Conservation (phyloP, 2,113 vertebrate species). For the Piaya cayana region DNA sequence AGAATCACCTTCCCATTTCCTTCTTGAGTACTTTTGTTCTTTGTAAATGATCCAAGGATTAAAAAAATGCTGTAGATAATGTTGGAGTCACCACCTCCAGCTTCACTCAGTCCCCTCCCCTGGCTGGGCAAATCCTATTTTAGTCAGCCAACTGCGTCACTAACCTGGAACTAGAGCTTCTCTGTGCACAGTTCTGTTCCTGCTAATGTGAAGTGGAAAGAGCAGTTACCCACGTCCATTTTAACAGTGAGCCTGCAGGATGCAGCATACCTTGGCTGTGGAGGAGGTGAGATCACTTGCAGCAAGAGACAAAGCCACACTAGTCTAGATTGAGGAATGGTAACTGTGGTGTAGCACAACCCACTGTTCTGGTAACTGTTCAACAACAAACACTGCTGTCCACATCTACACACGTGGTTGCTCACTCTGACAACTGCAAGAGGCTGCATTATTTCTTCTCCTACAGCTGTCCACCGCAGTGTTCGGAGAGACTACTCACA, state of each 20-base stretch:
- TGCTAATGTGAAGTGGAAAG: background rate
- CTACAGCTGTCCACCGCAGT: background rate
- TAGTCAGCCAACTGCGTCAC: background rate
- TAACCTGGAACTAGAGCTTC: conserved; percentile 20
- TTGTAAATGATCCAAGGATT: background rate
- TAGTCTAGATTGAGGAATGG: background rate
- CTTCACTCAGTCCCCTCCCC: background rate
- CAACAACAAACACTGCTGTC: background rate
- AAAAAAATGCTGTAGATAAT: background rate
- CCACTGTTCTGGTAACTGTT: background rate
- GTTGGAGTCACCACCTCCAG: conserved; percentile 12
- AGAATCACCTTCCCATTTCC: background rate
- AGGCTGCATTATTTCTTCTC: background rate
- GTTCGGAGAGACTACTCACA: background rate
- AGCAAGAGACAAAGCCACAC: background rate
- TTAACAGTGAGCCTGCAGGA: background rate
- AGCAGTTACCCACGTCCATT: background rate
- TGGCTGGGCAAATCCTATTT: conserved; percentile 33
- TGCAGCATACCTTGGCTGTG: background rate
- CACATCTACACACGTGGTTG: background rate
- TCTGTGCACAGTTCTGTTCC: conserved; percentile 15
- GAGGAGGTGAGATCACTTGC: background rate
- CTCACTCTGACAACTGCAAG: background rate
- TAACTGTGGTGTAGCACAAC: background rate
- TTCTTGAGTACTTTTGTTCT: background rate